Conservation (phyloP, 1,140 invertebrate species). For the Hestina assimilis region DNA sequence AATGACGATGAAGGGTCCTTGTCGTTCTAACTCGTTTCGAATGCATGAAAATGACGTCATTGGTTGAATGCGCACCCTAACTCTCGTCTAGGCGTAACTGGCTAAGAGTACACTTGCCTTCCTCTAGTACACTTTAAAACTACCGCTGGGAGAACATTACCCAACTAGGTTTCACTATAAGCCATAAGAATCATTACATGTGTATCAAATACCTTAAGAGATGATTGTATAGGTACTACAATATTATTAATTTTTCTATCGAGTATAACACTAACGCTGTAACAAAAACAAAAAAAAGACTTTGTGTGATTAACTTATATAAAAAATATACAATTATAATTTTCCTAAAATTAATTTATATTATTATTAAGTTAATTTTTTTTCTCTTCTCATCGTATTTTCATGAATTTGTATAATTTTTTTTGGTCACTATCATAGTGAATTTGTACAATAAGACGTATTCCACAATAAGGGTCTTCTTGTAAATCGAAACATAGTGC, state of each 20-base stretch:
- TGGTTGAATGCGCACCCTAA: slow-evolving; percentile 60
- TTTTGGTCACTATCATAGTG: too few species aligned
- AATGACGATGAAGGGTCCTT: slow-evolving; percentile 23
- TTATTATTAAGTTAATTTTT: too few species aligned
- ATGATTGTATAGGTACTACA: too few species aligned
- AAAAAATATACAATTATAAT: too few species aligned
- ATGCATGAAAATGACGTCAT: slow-evolving; percentile 46
- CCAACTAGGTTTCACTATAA: slow-evolving; percentile 25
- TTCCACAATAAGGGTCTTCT: neutral
- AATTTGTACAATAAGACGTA: too few species aligned
- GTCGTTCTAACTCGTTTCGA: slow-evolving; percentile 25
- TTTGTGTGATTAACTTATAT: too few species aligned
- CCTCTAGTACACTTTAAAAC: slow-evolving; percentile 21
- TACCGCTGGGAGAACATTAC: slow-evolving; percentile 26
- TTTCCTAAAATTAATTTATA: too few species aligned
- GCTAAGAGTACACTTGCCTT: slow-evolving; percentile 23
- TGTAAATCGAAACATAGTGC: slow-evolving; percentile 11
- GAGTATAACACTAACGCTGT: too few species aligned
- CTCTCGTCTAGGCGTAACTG: slow-evolving; percentile 36
- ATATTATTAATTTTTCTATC: too few species aligned
- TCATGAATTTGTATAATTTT: too few species aligned
- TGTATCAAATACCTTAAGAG: slow-evolving; percentile 11
- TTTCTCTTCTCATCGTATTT: too few species aligned
- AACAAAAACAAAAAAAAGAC: too few species aligned
- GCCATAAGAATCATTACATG: slow-evolving; percentile 18